Percentiles rank a stretch among this genome's conserved stretches.
Conservation (phyloP, 53 echinoderm and acorn worm species). For the Henricia sp. region DNA sequence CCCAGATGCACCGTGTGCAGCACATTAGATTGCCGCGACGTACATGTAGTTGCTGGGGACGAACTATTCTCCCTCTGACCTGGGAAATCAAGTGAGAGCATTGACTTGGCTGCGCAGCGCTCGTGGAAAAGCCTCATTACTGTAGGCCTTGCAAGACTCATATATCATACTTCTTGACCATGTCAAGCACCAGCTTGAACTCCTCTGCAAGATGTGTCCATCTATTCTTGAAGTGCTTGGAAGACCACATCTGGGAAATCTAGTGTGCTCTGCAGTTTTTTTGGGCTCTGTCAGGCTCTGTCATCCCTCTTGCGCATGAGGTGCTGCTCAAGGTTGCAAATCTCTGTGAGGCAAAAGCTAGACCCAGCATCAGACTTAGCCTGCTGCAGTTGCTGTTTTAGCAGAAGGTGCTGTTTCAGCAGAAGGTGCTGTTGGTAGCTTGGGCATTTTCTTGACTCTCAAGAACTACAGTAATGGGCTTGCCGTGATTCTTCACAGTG, state of each 20-base stretch:
- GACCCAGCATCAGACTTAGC: background rate
- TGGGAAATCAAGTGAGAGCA: background rate
- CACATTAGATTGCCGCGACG: too few species aligned
- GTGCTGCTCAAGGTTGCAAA: background rate
- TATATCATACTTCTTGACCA: constrained; percentile 1
- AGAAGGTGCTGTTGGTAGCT: constrained; percentile 7
- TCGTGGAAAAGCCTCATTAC: background rate
- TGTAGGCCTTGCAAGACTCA: background rate
- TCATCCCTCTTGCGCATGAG: constrained; percentile 11
- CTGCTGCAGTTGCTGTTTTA: background rate
- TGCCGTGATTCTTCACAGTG: background rate
- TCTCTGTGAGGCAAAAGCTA: background rate
- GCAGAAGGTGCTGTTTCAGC: too few species aligned
- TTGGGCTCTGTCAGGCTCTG: constrained; percentile 9
- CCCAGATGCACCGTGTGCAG: too few species aligned
- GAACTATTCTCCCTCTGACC: background rate
- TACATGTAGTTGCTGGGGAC: too few species aligned
- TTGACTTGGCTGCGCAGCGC: background rate
- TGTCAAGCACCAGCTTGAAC: constrained; percentile 25
- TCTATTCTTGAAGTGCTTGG: background rate
- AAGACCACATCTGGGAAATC: constrained; percentile 4
- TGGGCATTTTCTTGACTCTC: constrained; percentile 8
- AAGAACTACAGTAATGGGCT: constrained; percentile 12
- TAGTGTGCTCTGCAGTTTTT: constrained; percentile 20
- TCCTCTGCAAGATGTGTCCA: constrained; percentile 29